Conservation (phyloP, 2,888 invertebrate genomes). For the Helobdella robusta region DNA sequence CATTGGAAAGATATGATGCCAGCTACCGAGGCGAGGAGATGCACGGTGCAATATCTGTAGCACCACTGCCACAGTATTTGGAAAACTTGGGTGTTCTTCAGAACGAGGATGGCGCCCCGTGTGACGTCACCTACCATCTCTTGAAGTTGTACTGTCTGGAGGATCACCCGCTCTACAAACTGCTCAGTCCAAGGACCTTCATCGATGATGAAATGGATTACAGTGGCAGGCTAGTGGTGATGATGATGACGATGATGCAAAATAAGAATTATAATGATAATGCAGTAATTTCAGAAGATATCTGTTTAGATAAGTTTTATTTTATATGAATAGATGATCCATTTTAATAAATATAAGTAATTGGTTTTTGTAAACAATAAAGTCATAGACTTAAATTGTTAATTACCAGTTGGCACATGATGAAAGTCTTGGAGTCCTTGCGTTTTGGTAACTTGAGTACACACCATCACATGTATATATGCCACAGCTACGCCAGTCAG, state of each 20-base stretch:
- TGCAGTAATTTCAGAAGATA: background rate
- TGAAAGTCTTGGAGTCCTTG: slow-evolving; percentile 60
- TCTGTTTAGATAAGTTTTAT: too few relatives aligned
- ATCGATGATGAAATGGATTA: slow-evolving; percentile 73
- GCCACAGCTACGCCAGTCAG: slow-evolving; percentile 68
- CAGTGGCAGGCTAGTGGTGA: slow-evolving; percentile 50
- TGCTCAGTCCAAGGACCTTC: slow-evolving; percentile 66
- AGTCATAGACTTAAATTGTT: too few relatives aligned
- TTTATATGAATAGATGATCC: too few relatives aligned
- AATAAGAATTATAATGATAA: background rate
- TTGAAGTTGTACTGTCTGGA: slow-evolving; percentile 63
- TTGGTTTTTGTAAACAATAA: too few relatives aligned
- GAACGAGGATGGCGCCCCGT: background rate
- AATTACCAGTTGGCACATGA: slow-evolving; percentile 70
- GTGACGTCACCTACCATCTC: slow-evolving; percentile 70
- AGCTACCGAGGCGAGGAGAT: slow-evolving; percentile 47
- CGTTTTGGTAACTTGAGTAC: slow-evolving; percentile 56
- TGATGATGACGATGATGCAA: background rate
- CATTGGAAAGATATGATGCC: slow-evolving; percentile 62
- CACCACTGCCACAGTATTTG: slow-evolving; percentile 46
- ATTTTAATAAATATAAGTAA: too few relatives aligned
- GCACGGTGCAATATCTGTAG: slow-evolving; percentile 39
- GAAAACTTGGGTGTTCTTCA: slow-evolving; percentile 36
- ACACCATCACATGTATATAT: slow-evolving; percentile 57
- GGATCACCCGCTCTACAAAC: slow-evolving; percentile 56